A percentile compares a stretch with the other conserved stretches of the same genome.
phyloP scores from a whole-genome alignment of 2,113 vertebrate genomes.

The Gorsachius goisagi region DNA sequence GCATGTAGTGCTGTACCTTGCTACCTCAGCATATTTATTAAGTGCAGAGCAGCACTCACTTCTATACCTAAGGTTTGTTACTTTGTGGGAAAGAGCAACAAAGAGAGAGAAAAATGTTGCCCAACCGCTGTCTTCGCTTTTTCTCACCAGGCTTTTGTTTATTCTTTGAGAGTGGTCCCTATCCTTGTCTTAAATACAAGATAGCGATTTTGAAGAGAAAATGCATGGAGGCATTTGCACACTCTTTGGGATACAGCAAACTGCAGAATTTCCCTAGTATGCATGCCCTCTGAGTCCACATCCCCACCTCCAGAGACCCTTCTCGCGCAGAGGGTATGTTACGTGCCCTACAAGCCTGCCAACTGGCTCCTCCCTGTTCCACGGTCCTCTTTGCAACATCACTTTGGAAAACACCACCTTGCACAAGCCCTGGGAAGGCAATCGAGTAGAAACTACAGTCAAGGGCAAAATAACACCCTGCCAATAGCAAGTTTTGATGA shows the following conservation, averaged over 20 bases:
- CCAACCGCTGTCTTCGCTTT: background rate
- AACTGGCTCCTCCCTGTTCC: background rate
- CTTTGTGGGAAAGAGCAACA: background rate
- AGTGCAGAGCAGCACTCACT: background rate
- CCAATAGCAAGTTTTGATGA: background rate
- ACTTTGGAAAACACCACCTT: background rate
- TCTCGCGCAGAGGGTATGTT: background rate
- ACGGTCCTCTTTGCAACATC: background rate
- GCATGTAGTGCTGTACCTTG: background rate
- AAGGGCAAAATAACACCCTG: background rate
- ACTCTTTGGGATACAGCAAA: background rate
- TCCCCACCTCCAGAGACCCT: background rate
- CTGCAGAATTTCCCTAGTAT: background rate
- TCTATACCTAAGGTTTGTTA: background rate
- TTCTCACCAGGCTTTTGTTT: background rate
- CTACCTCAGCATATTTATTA: background rate
- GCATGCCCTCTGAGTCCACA: background rate
- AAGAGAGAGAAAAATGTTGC: background rate
- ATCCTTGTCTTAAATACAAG: background rate
- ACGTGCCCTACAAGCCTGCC: rapidly evolving
- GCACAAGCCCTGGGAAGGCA: background rate
- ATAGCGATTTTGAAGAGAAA: background rate
- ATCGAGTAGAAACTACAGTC: background rate
- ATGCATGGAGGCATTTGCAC: background rate
- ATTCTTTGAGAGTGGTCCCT: background rate